These are phyloP conservation scores for Drosophila anomalata DNA, from an alignment of 2,888 invertebrate genomes.

Conservation along the genomic window DNA sequence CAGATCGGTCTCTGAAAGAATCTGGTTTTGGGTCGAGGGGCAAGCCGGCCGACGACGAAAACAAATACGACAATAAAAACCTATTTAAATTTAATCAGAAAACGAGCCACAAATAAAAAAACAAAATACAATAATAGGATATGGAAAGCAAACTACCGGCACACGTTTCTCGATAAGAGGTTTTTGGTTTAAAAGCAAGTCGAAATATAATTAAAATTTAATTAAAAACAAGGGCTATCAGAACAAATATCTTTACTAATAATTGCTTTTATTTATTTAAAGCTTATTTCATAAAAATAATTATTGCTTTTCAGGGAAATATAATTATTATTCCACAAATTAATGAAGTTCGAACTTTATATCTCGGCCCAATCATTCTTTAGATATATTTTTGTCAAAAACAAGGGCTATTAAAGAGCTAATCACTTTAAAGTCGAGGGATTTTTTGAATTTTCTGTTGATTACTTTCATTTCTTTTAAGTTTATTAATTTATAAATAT, in stretches of 20 bases:
- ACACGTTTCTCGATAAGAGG: background rate
- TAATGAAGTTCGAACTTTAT: no score
- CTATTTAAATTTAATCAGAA: constrained; percentile 44
- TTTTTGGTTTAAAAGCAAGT: constrained; percentile 7
- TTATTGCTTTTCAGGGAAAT: no score
- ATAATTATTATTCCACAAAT: no score
- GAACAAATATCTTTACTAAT: background rate
- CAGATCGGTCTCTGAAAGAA: constrained; percentile 2
- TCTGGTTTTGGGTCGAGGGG: constrained; percentile 34
- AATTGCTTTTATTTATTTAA: background rate
- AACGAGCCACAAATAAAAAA: background rate
- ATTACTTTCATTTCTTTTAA: no score
- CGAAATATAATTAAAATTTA: background rate
- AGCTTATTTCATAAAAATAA: no score
- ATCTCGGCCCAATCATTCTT: no score
- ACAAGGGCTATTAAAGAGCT: no score
- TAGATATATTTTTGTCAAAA: no score
- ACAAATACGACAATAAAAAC: constrained; percentile 36
- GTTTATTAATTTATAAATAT: no score
- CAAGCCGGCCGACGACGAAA: background rate
- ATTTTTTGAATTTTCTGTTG: no score
- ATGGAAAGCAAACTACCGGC: constrained; percentile 21
- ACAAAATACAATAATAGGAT: background rate
- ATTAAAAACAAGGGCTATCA: background rate
- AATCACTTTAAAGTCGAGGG: no score